Conservation (phyloP, 1,140 invertebrate species). For the Drosophila bocqueti region DNA sequence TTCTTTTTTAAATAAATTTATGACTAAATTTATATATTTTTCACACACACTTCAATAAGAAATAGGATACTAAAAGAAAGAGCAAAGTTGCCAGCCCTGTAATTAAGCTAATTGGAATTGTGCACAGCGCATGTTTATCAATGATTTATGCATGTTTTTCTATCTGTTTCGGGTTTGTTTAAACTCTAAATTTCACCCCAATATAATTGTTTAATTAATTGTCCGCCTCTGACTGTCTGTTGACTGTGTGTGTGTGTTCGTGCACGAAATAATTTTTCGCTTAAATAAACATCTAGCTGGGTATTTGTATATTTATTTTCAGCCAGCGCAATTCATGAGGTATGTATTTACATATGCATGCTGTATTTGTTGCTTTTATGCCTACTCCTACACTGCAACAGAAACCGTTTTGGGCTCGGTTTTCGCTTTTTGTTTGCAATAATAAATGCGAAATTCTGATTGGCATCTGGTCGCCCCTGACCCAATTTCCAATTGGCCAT, state of each 20-base stretch:
- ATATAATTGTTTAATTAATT: conserved; percentile 74
- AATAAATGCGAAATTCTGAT: conserved; percentile 50
- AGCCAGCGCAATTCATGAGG: conserved; percentile 60
- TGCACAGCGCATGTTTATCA: conserved; percentile 44
- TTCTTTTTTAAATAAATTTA: background rate
- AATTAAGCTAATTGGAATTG: conserved; percentile 49
- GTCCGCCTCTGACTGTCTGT: conserved; percentile 23
- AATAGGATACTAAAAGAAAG: background rate
- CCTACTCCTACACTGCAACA: conserved; percentile 62
- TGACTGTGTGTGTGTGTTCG: background rate
- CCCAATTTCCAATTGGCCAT: conserved; percentile 55
- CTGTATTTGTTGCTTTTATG: conserved; percentile 18
- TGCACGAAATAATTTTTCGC: conserved; percentile 64
- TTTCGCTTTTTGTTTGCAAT: conserved; percentile 1
- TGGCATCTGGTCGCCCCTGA: conserved; percentile 66
- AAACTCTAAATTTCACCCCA: conserved; percentile 25
- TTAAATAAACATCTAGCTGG: conserved; percentile 70
- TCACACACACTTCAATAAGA: conserved; percentile 8
- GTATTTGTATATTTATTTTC: conserved; percentile 42
- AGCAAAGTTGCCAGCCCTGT: conserved; percentile 10
- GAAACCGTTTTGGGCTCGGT: conserved; percentile 10
- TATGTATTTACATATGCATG: conserved; percentile 24
- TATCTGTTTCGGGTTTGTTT: conserved; percentile 21
- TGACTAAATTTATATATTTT: background rate
- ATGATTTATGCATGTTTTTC: conserved; percentile 49